Percentiles rank a stretch among this genome's conserved stretches.
These are phyloP conservation scores for Drosophila subpulchrella DNA, from an alignment of 1,140 invertebrate species.

Conservation along the genomic window DNA sequence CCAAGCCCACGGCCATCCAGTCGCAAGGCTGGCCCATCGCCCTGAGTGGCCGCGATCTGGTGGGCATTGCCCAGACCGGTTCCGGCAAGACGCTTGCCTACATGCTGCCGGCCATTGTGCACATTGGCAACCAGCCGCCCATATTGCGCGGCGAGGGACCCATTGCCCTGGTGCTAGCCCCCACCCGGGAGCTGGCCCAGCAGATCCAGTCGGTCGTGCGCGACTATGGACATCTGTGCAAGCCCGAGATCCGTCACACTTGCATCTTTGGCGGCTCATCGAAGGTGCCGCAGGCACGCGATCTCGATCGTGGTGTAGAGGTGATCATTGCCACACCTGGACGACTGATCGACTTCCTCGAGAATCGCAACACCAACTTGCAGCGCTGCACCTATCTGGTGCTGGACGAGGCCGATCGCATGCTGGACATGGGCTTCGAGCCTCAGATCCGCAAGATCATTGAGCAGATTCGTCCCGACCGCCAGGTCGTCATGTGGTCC, in stretches of 20 bases:
- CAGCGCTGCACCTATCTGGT: conserved; percentile 97
- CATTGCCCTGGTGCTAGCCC: conserved; percentile 96
- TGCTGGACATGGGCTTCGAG: conserved; percentile 99
- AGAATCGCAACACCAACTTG: conserved; percentile 95
- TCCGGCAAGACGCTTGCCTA: conserved; percentile 96
- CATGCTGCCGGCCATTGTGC: conserved; percentile 92
- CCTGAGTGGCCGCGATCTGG: conserved; percentile 94
- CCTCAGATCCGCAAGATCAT: conserved; percentile 99
- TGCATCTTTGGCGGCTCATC: conserved; percentile 99
- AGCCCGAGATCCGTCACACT: conserved; percentile 92
- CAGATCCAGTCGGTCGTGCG: conserved; percentile 98
- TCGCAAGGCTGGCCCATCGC: conserved; percentile 97
- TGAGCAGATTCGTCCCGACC: conserved; percentile 96
- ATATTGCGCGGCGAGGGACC: conserved; percentile 93
- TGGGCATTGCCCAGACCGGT: conserved; percentile 97
- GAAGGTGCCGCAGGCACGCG: conserved; percentile 96
- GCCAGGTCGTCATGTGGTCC: conserved; percentile 99
- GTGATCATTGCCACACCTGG: conserved; percentile 99
- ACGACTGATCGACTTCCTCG: conserved; percentile 98
- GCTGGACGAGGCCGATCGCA: conserved; percentile 96
- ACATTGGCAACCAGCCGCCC: conserved; percentile 90
- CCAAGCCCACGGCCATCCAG: conserved; percentile 94
- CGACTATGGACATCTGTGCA: conserved; percentile 93
- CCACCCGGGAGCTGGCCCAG: conserved; percentile 98
- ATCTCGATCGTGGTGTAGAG: conserved; percentile 95